Conservation (phyloP, 2,888 invertebrate species). For the Synergus umbraculus region DNA sequence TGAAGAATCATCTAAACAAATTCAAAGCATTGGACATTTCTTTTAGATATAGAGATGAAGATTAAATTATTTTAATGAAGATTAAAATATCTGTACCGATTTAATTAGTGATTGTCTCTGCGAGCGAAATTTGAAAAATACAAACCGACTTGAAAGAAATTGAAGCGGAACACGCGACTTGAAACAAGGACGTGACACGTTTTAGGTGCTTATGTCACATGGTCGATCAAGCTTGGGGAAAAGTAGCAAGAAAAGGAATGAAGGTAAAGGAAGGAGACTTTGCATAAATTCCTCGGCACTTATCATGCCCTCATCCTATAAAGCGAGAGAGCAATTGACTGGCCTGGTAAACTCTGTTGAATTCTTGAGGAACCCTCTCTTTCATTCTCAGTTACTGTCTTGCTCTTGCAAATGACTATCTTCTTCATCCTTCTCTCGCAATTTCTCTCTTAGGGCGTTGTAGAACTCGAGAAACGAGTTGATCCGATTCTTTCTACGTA, state of each 20-base stretch:
- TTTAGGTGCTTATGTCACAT: background rate
- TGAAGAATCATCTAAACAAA: too few relatives aligned
- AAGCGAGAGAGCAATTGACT: slow-evolving; percentile 24
- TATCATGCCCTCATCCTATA: slow-evolving; percentile 1
- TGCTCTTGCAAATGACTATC: background rate
- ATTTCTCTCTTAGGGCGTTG: slow-evolving; percentile 8
- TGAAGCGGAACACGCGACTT: background rate
- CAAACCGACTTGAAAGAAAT: background rate
- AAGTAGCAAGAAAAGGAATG: slow-evolving; percentile 19
- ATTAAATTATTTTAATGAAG: background rate
- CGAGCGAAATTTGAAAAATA: background rate
- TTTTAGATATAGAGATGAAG: too few relatives aligned
- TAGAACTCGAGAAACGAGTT: slow-evolving; percentile 33
- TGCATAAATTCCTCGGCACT: slow-evolving; percentile 46
- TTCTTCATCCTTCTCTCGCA: slow-evolving; percentile 20
- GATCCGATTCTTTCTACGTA: slow-evolving; percentile 36
- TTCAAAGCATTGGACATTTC: too few relatives aligned
- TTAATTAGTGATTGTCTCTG: background rate
- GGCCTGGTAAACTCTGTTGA: slow-evolving; percentile 30
- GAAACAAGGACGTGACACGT: background rate
- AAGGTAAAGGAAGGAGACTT: slow-evolving; percentile 37
- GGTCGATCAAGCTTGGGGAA: slow-evolving; percentile 5
- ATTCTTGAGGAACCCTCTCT: slow-evolving; percentile 33
- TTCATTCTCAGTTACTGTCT: slow-evolving; percentile 32
- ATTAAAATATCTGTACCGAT: background rate